phyloP scores from a whole-genome alignment of 2,888 invertebrate genomes.

The Ypsolopha sequella region DNA sequence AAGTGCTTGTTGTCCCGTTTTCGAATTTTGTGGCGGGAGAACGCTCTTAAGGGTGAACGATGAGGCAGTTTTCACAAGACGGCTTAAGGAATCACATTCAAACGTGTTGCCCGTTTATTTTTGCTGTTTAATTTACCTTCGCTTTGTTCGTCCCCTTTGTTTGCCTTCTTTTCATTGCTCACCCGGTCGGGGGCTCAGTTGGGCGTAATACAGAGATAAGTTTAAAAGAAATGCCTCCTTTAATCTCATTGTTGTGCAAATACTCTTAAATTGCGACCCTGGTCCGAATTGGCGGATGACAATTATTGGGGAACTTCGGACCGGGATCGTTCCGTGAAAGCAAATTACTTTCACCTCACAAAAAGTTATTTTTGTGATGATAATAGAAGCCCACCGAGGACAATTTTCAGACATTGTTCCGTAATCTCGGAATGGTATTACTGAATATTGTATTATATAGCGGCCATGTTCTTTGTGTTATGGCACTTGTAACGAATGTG shows the following conservation, averaged over 20 bases:
- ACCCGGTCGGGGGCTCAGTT: conserved; percentile 20
- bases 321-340: conserved; percentile 15
- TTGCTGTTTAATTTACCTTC: conserved; percentile 43
- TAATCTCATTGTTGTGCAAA: conserved; percentile 39
- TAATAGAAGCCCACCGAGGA: conserved; percentile 13
- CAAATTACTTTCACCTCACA: conserved; percentile 19
- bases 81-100: conserved; percentile 27
- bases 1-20: not conserved
- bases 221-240: conserved; percentile 34
- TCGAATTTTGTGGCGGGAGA: too few species aligned
- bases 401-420: conserved; percentile 1
- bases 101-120: conserved; percentile 37
- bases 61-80: not conserved
- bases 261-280: conserved; percentile 19
- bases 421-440: conserved; percentile 17
- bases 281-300: conserved; percentile 17
- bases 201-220: conserved; percentile 34
- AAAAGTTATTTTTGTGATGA: conserved; percentile 22
- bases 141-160: conserved; percentile 34
- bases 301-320: conserved; percentile 21
- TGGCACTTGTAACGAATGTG: not conserved
- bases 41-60: too few species aligned
- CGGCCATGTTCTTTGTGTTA: not conserved
- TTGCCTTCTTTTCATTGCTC: conserved; percentile 28
- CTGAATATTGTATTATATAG: not conserved